Conservation (phyloP, 2,797 vertebrate species). For the Dromococcyx pavoninus region DNA sequence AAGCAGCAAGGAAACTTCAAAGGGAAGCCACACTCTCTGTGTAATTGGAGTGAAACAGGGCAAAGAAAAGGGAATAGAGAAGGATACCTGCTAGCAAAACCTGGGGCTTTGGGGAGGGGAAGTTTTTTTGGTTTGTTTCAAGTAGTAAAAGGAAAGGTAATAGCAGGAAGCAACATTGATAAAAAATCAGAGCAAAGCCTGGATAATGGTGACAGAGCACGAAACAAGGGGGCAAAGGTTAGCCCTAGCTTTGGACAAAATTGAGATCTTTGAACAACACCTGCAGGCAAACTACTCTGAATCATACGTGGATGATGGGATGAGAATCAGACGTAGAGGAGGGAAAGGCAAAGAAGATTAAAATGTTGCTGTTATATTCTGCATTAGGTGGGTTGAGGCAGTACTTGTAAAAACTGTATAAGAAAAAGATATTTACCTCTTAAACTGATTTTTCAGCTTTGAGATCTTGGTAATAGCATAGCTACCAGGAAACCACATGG, state of each 20-base stretch:
- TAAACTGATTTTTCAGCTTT: not conserved
- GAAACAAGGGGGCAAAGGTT: not conserved
- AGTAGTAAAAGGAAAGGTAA: not conserved
- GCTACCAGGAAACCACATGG: not conserved
- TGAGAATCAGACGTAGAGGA: not conserved
- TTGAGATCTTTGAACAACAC: not conserved
- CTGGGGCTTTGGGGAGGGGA: not conserved
- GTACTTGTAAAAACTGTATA: not conserved
- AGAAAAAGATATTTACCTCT: not conserved
- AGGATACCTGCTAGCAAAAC: not conserved
- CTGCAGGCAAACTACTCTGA: not conserved
- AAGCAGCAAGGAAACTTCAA: slow-evolving; percentile 22
- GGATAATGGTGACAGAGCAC: fast-evolving
- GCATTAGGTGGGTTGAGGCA: not conserved
- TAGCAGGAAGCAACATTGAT: not conserved
- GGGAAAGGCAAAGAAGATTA: not conserved
- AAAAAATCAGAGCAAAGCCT: not conserved
- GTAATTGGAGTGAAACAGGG: not conserved
- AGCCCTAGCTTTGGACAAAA: not conserved
- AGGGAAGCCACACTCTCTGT: fast-evolving
- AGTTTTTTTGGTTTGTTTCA: not conserved
- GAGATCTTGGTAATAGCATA: not conserved
- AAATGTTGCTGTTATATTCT: not conserved
- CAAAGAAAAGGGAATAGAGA: not conserved
- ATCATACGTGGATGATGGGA: not conserved